These are phyloP conservation scores for Cosmia pyralina DNA, from an alignment of 2,888 invertebrate species.

Conservation along the genomic window DNA sequence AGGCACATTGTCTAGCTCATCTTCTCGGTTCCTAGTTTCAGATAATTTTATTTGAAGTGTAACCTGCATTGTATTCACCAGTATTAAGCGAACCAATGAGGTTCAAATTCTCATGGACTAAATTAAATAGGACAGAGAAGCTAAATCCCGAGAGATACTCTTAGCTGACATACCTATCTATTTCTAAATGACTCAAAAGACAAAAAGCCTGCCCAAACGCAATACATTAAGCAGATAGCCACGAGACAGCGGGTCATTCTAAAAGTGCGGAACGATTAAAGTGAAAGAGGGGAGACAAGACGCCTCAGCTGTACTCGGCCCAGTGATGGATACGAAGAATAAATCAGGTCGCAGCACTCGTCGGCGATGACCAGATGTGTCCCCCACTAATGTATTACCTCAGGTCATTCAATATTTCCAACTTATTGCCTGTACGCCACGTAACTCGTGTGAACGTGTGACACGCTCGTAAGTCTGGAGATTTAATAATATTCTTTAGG, in stretches of 20 bases:
- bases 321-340: constrained; percentile 87
- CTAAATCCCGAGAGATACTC: constrained; percentile 5
- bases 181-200: constrained; percentile 30
- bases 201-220: constrained; percentile 45
- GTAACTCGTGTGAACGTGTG: constrained; percentile 22
- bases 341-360: constrained; percentile 86
- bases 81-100: neutral
- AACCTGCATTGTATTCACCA: neutral
- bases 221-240: constrained; percentile 57
- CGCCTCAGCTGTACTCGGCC: constrained; percentile 80
- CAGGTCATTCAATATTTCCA: constrained; percentile 75
- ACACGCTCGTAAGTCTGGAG: constrained; percentile 8
- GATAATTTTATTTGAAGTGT: constrained; percentile 15
- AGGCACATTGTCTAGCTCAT: constrained; percentile 42
- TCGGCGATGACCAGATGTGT: constrained; percentile 82
- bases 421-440: constrained; percentile 65
- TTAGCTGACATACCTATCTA: constrained; percentile 32
- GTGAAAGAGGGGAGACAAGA: constrained; percentile 78
- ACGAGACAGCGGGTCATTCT: constrained; percentile 75
- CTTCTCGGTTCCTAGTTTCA: constrained; percentile 26
- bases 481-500: constrained; percentile 34
- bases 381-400: constrained; percentile 76
- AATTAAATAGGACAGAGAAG: neutral
- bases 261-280: constrained; percentile 78
- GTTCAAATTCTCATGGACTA: constrained; percentile 12